Conservation (phyloP, 2,113 vertebrate genomes). For the Python bivittatus region DNA sequence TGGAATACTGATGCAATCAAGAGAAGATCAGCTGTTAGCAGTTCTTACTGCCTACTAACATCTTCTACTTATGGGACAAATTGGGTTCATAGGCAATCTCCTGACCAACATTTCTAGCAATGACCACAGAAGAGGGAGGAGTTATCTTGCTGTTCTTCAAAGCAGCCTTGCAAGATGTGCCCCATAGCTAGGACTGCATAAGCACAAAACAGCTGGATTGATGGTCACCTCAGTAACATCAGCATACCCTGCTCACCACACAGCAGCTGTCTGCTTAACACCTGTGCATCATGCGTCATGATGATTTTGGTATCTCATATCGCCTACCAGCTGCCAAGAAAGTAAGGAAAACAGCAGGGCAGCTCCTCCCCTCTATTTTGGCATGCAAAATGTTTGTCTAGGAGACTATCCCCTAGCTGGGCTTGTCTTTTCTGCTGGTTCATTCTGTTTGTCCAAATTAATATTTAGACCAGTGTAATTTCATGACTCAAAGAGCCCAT, state of each 20-base stretch:
- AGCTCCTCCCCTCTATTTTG: not conserved
- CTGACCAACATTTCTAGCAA: not conserved
- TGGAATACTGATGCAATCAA: not conserved
- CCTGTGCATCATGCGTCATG: not conserved
- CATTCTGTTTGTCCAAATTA: not conserved
- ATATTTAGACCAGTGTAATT: not conserved
- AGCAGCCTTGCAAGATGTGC: not conserved
- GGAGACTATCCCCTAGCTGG: not conserved
- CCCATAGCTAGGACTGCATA: not conserved
- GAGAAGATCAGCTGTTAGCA: not conserved
- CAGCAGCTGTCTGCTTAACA: not conserved
- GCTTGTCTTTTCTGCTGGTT: not conserved
- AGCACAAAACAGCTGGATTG: not conserved
- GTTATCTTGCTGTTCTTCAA: not conserved
- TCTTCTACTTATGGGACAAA: not conserved
- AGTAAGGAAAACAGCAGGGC: not conserved
- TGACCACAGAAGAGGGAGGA: no score
- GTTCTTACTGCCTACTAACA: not conserved
- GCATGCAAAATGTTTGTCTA: not conserved
- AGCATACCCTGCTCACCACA: not conserved
- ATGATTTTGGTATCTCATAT: not conserved
- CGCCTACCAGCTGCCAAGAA: not conserved
- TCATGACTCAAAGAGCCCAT: not conserved
- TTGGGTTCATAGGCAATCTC: not conserved
- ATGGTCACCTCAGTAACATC: not conserved